Percentiles rank a stretch among this genome's conserved stretches.
Conservation (phyloP, 2,797 vertebrate species). For the Menidia menidia region DNA sequence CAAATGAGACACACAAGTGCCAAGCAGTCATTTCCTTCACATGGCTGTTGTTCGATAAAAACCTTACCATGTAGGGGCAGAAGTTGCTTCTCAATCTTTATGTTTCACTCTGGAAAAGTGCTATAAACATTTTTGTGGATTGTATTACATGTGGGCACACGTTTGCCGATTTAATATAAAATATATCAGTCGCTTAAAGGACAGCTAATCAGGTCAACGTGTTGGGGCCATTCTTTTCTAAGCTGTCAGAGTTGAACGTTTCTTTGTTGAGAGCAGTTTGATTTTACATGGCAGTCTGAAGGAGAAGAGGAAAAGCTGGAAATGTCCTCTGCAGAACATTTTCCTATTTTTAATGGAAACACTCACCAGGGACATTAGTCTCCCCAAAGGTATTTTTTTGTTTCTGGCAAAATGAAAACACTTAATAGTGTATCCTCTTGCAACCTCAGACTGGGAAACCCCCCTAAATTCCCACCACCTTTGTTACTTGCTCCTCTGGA, state of each 20-base stretch:
- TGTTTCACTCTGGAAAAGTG: constrained; percentile 51
- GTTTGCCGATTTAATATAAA: neutral
- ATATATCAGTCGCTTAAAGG: constrained; percentile 2
- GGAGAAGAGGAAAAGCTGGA: constrained; percentile 32
- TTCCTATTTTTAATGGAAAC: constrained; percentile 42
- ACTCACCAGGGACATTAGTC: constrained; percentile 58
- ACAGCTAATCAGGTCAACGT: constrained; percentile 9
- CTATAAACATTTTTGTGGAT: neutral
- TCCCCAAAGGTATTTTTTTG: constrained; percentile 49
- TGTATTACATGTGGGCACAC: neutral
- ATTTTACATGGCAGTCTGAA: constrained; percentile 46
- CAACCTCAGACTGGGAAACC: constrained; percentile 73
- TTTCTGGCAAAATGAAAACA: constrained; percentile 52
- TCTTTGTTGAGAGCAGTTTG: constrained; percentile 44
- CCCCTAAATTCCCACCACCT: constrained; percentile 74
- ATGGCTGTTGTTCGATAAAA: constrained; percentile 64
- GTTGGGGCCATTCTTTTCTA: constrained; percentile 17
- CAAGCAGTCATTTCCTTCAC: constrained; percentile 72
- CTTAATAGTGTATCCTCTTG: constrained; percentile 70
- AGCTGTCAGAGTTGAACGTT: constrained; percentile 38
- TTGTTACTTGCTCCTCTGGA: constrained; percentile 57
- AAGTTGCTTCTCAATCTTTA: constrained; percentile 23
- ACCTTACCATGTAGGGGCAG: constrained; percentile 47
- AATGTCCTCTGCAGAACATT: constrained; percentile 21
- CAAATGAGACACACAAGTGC: constrained; percentile 81